Base-by-base conservation (phyloP, 2,888 invertebrate species). In the Melanotus villosus region DNA sequence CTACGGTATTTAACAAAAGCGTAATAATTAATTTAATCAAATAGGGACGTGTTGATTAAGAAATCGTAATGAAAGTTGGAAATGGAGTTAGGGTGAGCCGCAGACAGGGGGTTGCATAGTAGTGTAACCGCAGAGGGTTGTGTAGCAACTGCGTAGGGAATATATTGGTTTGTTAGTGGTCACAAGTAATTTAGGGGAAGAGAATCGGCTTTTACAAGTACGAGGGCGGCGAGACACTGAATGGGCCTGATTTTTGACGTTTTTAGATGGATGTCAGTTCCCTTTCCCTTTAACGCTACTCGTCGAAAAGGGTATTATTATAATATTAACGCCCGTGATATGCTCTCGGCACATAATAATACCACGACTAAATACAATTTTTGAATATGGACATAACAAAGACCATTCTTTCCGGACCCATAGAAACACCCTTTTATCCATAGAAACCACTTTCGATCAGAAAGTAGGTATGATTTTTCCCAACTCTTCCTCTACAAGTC, bases 121-220 rank as follows among this genome's bases (percentile, higher is more conserved):
- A 71, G 64, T 68, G 65, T 69, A 75, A 73, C 70, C 69, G 52
- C 71, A 71, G 73, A 71, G 74, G 73, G 71, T 71, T 73, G 73
- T 64, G 68, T 67, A 62, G 71, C 68, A 70, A 65, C 68, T 70
- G 66, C 71, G 73, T 70, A 68, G 73, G 73, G 72, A 67, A 73
- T 73, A 68, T 68, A 75, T 76, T 75, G 76, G 76, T 76, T 77
- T 76, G 76, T 76, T 77, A 77, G 77, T 75, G 77, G 77, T 75
- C 75, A 75, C 76, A 72, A 76, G 77, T 75, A 77, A 77, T 77
- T 77, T 77, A 76, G 77, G 77, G 76, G 76, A 77, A 77, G 70
- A 72, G 69, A 67, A 69, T 75, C 75, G 71, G 72, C 73, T 73
- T 75, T 76, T 72, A 69, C 72, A 72, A 73, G 75, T 71, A 73